These are phyloP conservation scores for Tenthredo amoena DNA, from an alignment of 2,888 invertebrate species.

Conservation along the genomic window DNA sequence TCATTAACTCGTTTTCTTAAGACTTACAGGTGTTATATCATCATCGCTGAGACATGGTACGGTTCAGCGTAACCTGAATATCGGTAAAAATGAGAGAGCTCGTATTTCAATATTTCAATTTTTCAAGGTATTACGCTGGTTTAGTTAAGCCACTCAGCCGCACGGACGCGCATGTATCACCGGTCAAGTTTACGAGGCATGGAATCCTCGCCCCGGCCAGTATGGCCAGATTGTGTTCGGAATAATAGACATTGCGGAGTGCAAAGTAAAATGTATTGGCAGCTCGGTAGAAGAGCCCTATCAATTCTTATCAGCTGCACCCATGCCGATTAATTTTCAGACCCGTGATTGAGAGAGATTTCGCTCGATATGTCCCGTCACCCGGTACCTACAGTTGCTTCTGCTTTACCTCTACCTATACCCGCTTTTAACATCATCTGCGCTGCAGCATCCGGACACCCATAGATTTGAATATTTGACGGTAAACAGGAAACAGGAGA, in stretches of 20 bases:
- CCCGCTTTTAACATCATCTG: slow-evolving; percentile 29
- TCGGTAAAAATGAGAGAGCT: not conserved
- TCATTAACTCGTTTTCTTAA: slow-evolving; percentile 13
- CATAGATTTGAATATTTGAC: slow-evolving; percentile 34
- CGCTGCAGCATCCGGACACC: not conserved
- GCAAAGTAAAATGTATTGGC: slow-evolving; percentile 72
- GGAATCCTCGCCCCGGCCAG: slow-evolving; percentile 63
- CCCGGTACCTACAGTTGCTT: slow-evolving; percentile 3
- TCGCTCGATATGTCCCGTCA: slow-evolving; percentile 38
- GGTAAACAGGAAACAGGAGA: slow-evolving; percentile 38
- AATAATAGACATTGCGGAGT: slow-evolving; percentile 68
- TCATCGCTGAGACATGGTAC: not conserved
- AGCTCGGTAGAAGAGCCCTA: slow-evolving; percentile 68
- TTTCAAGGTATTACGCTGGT: slow-evolving; percentile 23
- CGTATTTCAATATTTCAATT: slow-evolving; percentile 32
- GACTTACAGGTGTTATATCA: slow-evolving; percentile 2
- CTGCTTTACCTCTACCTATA: not conserved
- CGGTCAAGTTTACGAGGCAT: slow-evolving; percentile 66
- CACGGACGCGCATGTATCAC: slow-evolving; percentile 28
- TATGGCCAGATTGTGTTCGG: slow-evolving; percentile 62
- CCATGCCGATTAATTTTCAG: slow-evolving; percentile 73
- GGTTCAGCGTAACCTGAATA: not conserved
- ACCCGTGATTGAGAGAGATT: slow-evolving; percentile 64
- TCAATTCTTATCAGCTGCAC: slow-evolving; percentile 71
- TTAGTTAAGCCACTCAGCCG: slow-evolving; percentile 16